Percentiles rank a stretch among this genome's conserved stretches.
Evolutionary conservation across 2,113 vertebrate genomes (phyloP).

Genomic region (Pogona vitticeps): DNA sequence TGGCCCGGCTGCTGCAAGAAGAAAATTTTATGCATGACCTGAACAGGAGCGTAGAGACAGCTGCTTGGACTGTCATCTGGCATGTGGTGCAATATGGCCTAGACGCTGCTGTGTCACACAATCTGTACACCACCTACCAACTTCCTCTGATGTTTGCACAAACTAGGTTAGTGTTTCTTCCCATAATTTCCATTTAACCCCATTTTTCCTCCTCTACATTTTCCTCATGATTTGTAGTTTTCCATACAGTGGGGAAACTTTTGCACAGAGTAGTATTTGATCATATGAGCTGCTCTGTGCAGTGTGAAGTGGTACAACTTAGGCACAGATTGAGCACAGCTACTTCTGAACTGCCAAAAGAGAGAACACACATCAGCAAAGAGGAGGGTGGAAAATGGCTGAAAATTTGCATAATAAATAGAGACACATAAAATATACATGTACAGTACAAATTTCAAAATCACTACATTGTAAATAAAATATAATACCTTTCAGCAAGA

Average conservation of each 20-base stretch:
- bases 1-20: background rate
- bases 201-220: background rate
- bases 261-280: background rate
- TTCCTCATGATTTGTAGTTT: background rate
- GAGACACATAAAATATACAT: background rate
- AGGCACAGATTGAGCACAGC: background rate
- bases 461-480: background rate
- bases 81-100: background rate
- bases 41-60: background rate
- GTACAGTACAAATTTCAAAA: background rate
- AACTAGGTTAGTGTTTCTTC: background rate
- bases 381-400: background rate
- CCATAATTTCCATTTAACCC: background rate
- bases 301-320: background rate
- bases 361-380: background rate
- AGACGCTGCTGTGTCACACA: background rate
- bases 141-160: background rate
- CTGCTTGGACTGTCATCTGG: conserved; percentile 5
- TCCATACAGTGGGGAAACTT: background rate
- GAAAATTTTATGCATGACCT: background rate
- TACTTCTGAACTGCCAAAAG: background rate
- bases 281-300: background rate
- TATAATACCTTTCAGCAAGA: background rate
- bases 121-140: background rate
- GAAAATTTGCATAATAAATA: background rate